Conservation (phyloP, 2,888 invertebrate genomes). For the Harpalus rubripes region DNA sequence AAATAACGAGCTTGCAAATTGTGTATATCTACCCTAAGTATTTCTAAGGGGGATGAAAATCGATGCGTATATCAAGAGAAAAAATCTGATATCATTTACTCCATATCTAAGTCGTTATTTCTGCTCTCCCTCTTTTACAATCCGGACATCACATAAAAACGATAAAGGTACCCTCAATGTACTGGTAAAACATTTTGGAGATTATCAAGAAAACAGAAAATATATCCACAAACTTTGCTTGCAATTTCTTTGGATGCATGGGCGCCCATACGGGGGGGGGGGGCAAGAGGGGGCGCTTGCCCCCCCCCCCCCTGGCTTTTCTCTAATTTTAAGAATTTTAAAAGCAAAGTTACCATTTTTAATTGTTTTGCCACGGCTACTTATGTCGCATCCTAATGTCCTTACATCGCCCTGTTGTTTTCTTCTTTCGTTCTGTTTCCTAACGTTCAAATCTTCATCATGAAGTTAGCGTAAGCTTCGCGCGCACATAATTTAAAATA, state of each 20-base stretch:
- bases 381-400: too few relatives aligned
- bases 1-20: constrained; percentile 31
- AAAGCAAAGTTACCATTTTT: too few relatives aligned
- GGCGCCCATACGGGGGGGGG: too few relatives aligned
- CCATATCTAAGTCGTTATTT: neutral
- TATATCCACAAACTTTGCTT: constrained; percentile 2
- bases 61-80: neutral
- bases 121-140: neutral
- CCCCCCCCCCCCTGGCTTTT: too few relatives aligned
- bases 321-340: too few relatives aligned
- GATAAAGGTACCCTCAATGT: constrained; percentile 1
- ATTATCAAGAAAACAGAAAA: neutral
- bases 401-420: too few relatives aligned
- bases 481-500: too few relatives aligned
- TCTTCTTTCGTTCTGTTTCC: too few relatives aligned
- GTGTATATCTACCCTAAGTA: constrained; percentile 14
- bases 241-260: constrained; percentile 17
- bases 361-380: too few relatives aligned
- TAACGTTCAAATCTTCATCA: too few relatives aligned
- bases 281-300: too few relatives aligned
- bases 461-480: too few relatives aligned
- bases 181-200: neutral
- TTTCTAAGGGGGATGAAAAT: constrained; percentile 15
- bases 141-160: neutral
- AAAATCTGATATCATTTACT: constrained; percentile 15